These are phyloP conservation scores for Lymantria dispar DNA, from an alignment of 2,888 invertebrate species.

Conservation along the genomic window DNA sequence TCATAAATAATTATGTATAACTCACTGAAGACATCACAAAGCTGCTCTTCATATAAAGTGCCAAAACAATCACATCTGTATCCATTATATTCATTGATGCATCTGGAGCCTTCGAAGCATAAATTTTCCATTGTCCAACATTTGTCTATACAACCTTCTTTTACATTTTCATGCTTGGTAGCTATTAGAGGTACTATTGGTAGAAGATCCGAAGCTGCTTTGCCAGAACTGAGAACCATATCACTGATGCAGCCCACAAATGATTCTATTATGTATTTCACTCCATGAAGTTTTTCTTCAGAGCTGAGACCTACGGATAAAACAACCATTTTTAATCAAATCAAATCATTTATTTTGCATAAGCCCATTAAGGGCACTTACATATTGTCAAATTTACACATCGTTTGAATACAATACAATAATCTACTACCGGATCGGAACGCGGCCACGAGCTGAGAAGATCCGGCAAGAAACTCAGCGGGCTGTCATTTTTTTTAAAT, in stretches of 20 bases:
- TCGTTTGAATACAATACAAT: too few relatives aligned
- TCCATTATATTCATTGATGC: constrained; percentile 95
- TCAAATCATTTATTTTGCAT: too few relatives aligned
- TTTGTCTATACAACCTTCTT: constrained; percentile 93
- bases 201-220: constrained; percentile 91
- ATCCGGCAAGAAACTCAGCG: too few relatives aligned
- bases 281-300: constrained; percentile 93
- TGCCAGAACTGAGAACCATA: constrained; percentile 92
- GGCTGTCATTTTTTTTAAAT: too few relatives aligned
- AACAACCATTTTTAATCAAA: background rate
- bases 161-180: constrained; percentile 94
- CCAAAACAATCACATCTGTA: constrained; percentile 97
- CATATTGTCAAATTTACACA: too few relatives aligned
- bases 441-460: too few relatives aligned
- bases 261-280: constrained; percentile 95
- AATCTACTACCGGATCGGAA: too few relatives aligned
- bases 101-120: constrained; percentile 93
- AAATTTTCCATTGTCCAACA: constrained; percentile 91
- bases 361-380: too few relatives aligned
- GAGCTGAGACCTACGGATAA: constrained; percentile 87
- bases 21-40: constrained; percentile 95
- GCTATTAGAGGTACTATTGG: constrained; percentile 92
- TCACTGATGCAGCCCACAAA: constrained; percentile 96
- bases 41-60: constrained; percentile 94
- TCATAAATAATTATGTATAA: constrained; percentile 21